Percentiles rank a stretch among this genome's conserved stretches.
Conservation (phyloP, 2,888 invertebrate species). For the Melolontha melolontha region DNA sequence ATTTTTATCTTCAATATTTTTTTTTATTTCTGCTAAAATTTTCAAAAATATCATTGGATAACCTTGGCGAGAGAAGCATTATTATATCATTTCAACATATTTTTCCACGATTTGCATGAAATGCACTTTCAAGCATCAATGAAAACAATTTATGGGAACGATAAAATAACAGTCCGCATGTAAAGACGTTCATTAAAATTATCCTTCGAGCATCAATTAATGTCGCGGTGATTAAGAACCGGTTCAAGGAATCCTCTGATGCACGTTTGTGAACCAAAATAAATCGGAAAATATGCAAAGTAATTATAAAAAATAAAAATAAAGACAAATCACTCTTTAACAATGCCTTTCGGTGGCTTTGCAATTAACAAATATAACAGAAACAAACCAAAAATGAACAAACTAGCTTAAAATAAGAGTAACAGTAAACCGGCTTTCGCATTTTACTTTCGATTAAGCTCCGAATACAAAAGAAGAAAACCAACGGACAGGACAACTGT, state of each 20-base stretch:
- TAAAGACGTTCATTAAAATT: slow-evolving; percentile 1
- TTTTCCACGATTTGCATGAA: too few relatives aligned
- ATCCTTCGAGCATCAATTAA: slow-evolving; percentile 12
- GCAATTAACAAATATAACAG: slow-evolving; percentile 10
- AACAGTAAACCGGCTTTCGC: slow-evolving; percentile 22
- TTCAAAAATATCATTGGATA: too few relatives aligned
- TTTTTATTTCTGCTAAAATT: too few relatives aligned
- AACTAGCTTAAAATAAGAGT: slow-evolving; percentile 22
- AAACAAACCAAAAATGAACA: slow-evolving; percentile 2
- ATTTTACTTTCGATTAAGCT: slow-evolving; percentile 29
- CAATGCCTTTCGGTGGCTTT: neutral
- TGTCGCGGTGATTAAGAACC: slow-evolving; percentile 1
- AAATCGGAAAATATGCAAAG: slow-evolving; percentile 3
- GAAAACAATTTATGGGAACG: neutral
- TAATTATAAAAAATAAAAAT: neutral
- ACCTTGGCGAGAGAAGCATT: too few relatives aligned
- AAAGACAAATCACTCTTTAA: too few relatives aligned
- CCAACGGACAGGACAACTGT: slow-evolving; percentile 28
- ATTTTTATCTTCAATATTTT: too few relatives aligned
- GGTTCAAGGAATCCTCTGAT: slow-evolving; percentile 13
- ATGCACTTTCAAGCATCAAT: neutral
- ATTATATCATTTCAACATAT: too few relatives aligned
- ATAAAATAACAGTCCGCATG: neutral
- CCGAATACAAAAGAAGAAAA: slow-evolving; percentile 24
- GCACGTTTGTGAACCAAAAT: neutral